These are phyloP conservation scores for Hylaeus anthracinus DNA, from an alignment of 1,140 invertebrate genomes.

Conservation along the genomic window DNA sequence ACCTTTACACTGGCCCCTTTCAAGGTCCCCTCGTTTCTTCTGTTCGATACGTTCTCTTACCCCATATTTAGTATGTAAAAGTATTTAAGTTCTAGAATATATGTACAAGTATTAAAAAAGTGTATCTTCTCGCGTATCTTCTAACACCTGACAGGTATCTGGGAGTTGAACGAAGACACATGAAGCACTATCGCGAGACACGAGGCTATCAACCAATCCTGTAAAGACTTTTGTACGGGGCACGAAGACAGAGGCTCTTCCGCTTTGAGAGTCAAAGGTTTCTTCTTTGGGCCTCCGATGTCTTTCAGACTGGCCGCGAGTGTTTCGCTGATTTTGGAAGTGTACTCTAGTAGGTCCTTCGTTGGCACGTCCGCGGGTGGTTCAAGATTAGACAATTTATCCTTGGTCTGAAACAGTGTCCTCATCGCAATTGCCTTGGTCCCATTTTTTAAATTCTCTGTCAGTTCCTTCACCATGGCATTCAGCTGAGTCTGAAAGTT, in stretches of 20 bases:
- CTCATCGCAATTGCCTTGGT: neutral
- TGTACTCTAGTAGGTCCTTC: neutral
- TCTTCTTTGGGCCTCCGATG: neutral
- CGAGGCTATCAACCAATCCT: neutral
- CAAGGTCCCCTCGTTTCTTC: neutral
- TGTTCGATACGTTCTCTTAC: neutral
- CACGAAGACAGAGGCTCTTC: neutral
- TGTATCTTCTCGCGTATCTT: too few relatives aligned
- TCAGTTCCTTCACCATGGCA: slow-evolving; percentile 3
- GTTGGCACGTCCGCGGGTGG: neutral
- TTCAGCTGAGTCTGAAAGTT: slow-evolving; percentile 26
- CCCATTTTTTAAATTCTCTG: neutral
- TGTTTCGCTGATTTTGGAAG: slow-evolving; percentile 17
- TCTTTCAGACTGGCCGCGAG: slow-evolving; percentile 2
- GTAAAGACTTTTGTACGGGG: neutral
- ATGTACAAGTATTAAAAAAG: slow-evolving; percentile 20
- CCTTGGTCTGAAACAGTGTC: slow-evolving; percentile 5
- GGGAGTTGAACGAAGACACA: neutral
- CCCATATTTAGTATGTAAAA: slow-evolving; percentile 12
- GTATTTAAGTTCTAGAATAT: neutral
- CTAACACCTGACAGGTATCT: neutral
- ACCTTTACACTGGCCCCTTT: too few relatives aligned
- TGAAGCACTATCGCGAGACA: neutral
- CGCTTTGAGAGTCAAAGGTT: neutral
- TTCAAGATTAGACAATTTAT: slow-evolving; percentile 1